Evolutionary conservation across 2,113 vertebrate genomes (phyloP).

Genomic region (Pipa parva): DNA sequence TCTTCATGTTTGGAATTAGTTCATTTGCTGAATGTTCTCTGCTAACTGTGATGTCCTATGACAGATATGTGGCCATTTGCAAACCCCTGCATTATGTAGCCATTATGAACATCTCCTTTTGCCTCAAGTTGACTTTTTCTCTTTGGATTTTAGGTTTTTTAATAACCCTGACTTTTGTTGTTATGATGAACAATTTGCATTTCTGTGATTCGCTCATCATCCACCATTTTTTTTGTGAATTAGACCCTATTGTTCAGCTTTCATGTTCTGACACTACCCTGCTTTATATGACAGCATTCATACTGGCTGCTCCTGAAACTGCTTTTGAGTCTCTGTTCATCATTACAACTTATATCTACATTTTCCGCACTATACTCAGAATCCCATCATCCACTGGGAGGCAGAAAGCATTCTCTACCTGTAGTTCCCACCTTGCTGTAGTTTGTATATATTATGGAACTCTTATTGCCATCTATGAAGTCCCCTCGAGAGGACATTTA

Average conservation of each 20-base stretch:
- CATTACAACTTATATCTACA: background rate
- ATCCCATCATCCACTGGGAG: slow-evolving; percentile 3
- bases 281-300: background rate
- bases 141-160: slow-evolving; percentile 24
- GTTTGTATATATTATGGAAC: slow-evolving; percentile 25
- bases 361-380: background rate
- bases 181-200: background rate
- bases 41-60: slow-evolving; percentile 43
- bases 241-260: slow-evolving; percentile 5
- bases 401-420: slow-evolving; percentile 38
- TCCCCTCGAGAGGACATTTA: background rate
- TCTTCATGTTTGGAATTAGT: background rate
- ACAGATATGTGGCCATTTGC: slow-evolving; percentile 44
- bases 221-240: slow-evolving; percentile 19
- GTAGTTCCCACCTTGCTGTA: slow-evolving; percentile 34
- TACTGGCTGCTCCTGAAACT: background rate
- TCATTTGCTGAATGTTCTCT: slow-evolving; percentile 22
- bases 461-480: background rate
- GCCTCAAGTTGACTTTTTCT: background rate
- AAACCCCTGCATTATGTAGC: slow-evolving; percentile 32
- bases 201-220: background rate
- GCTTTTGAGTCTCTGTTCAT: slow-evolving; percentile 7
- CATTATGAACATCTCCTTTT: slow-evolving; percentile 31
- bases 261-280: slow-evolving; percentile 13
- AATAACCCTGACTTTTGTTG: background rate